A percentile compares a stretch with the other conserved stretches of the same genome.
phyloP scores from a whole-genome alignment of 2,113 vertebrate species.

The Stegostoma tigrinum region DNA sequence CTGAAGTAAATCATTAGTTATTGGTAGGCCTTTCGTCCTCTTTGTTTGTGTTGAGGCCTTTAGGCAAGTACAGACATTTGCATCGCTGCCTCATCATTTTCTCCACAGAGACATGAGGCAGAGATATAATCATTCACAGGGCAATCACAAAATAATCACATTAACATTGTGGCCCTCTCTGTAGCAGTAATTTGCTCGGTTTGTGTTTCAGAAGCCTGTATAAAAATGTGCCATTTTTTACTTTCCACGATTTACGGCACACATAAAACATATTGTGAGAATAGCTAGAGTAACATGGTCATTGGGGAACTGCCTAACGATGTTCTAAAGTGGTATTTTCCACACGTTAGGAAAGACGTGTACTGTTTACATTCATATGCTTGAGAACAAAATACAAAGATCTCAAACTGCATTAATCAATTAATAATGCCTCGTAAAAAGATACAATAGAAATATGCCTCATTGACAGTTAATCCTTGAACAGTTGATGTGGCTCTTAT shows the following conservation, averaged over 20 bases:
- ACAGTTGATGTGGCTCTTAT: background rate
- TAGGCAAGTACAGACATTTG: slow-evolving; percentile 36
- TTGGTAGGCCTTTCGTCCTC: slow-evolving; percentile 22
- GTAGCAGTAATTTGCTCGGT: background rate
- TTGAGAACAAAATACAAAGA: background rate
- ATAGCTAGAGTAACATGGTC: background rate
- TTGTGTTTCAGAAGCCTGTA: background rate
- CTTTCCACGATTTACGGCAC: background rate
- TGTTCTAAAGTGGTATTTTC: background rate
- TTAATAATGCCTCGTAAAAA: background rate
- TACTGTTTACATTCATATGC: background rate
- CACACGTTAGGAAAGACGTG: background rate
- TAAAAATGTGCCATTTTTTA: slow-evolving; percentile 18
- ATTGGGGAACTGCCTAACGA: slow-evolving; percentile 1
- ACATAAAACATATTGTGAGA: background rate
- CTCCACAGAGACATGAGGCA: slow-evolving; percentile 26
- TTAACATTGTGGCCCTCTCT: background rate
- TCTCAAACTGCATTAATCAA: background rate
- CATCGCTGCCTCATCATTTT: slow-evolving; percentile 16
- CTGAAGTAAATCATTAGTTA: slow-evolving; percentile 27
- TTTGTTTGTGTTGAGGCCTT: slow-evolving; percentile 18
- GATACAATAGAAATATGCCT: too few species aligned
- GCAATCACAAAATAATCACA: slow-evolving; percentile 33
- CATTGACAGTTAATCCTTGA: background rate
- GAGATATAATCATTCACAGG: slow-evolving; percentile 23